phyloP scores from a whole-genome alignment of 2,797 vertebrate genomes.

The Chlorospingus semifuscus region DNA sequence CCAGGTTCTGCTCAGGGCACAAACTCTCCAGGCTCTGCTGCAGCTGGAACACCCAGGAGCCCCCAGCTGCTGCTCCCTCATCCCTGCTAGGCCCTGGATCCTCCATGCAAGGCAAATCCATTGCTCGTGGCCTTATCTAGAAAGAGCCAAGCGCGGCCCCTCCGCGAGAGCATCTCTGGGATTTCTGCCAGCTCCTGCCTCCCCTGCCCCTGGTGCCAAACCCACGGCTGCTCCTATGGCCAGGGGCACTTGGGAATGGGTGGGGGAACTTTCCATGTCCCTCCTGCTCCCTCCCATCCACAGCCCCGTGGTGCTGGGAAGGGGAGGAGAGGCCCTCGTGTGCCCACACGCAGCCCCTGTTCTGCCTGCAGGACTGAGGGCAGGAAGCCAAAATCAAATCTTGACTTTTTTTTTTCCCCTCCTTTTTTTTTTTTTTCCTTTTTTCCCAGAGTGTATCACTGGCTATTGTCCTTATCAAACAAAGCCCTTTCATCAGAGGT shows the following conservation, averaged over 20 bases:
- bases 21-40: neutral
- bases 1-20: neutral
- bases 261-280: neutral
- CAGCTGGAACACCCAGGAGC: neutral
- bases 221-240: fast-evolving
- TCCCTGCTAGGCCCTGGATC: fast-evolving
- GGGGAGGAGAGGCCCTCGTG: neutral
- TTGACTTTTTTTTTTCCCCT: neutral
- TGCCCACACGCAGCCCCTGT: neutral
- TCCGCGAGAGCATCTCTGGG: neutral
- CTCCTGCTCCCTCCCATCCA: neutral
- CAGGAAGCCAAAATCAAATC: slow-evolving; percentile 75
- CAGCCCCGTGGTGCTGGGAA: neutral
- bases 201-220: neutral
- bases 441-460: slow-evolving; percentile 86
- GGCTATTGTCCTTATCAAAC: slow-evolving; percentile 85
- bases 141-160: fast-evolving
- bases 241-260: neutral
- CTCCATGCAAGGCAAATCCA: neutral
- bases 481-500: slow-evolving; percentile 84
- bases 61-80: neutral
- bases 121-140: neutral
- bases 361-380: slow-evolving; percentile 55
- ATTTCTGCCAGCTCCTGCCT: neutral
- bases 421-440: slow-evolving; percentile 67